Evolutionary conservation across 2,888 invertebrate species (phyloP).

Genomic region (Acanthoscelides obtectus): DNA sequence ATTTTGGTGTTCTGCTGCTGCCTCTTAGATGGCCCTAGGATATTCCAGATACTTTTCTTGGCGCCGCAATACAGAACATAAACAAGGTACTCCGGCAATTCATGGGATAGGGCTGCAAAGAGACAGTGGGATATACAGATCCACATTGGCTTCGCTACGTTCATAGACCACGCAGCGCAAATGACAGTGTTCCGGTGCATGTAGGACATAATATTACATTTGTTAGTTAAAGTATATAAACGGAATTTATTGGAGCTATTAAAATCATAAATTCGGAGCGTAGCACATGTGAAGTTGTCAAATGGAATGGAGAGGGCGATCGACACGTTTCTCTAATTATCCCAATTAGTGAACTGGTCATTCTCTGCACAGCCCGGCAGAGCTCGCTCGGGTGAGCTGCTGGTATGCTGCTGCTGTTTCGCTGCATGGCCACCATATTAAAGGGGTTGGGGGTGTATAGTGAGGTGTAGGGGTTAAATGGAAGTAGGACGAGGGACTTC

Average conservation of each 20-base stretch:
- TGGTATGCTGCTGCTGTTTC: not conserved
- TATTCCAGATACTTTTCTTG: too few species aligned
- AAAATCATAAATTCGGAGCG: constrained; percentile 47
- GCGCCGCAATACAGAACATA: too few species aligned
- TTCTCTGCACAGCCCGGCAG: constrained; percentile 13
- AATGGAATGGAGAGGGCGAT: constrained; percentile 42
- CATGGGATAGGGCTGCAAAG: too few species aligned
- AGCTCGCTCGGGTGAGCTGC: constrained; percentile 7
- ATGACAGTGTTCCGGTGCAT: constrained; percentile 30
- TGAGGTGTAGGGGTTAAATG: not conserved
- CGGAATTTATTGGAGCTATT: constrained; percentile 46
- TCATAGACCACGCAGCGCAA: constrained; percentile 23
- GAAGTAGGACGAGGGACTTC: not conserved
- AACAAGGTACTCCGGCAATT: too few species aligned
- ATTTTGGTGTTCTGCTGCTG: too few species aligned
- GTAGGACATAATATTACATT: constrained; percentile 38
- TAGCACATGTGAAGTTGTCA: constrained; percentile 45
- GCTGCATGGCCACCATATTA: not conserved
- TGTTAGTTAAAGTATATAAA: constrained; percentile 45
- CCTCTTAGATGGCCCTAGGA: too few species aligned
- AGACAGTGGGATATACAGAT: not conserved
- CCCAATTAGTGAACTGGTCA: constrained; percentile 46
- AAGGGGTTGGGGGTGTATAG: not conserved
- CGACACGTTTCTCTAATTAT: constrained; percentile 48
- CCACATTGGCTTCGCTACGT: not conserved